phyloP scores from a whole-genome alignment of 2,797 vertebrate genomes.

The Lateolabrax maculatus region DNA sequence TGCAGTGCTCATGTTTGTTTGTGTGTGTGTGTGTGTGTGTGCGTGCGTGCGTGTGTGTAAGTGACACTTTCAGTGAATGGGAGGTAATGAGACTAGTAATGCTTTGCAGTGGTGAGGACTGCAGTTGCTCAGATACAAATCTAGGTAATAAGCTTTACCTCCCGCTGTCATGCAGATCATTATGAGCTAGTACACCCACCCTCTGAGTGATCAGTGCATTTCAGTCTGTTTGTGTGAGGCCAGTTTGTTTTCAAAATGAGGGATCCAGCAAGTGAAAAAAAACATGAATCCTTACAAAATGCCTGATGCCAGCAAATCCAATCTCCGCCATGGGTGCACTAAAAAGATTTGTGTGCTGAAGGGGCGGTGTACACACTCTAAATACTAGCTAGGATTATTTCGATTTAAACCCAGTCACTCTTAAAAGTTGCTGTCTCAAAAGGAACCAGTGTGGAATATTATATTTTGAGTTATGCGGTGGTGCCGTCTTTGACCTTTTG shows the following conservation, averaged over 20 bases:
- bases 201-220: conserved; percentile 21
- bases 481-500: conserved; percentile 19
- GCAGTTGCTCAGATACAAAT: conserved; percentile 42
- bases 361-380: background rate
- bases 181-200: conserved; percentile 26
- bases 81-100: conserved; percentile 56
- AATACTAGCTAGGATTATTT: background rate
- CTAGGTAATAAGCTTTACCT: conserved; percentile 52
- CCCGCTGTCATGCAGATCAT: conserved; percentile 48
- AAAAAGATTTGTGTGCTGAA: background rate
- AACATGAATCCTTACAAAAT: background rate
- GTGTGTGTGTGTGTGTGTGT: too few relatives aligned
- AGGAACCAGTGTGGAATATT: background rate
- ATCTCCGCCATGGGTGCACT: background rate
- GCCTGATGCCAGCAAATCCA: background rate
- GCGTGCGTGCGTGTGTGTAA: background rate
- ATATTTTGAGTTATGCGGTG: background rate
- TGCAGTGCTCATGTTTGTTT: background rate
- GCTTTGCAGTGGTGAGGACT: conserved; percentile 22
- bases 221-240: conserved; percentile 1
- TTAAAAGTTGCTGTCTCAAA: background rate
- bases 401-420: background rate
- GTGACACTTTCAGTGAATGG: conserved; percentile 38
- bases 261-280: conserved; percentile 8
- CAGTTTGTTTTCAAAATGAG: conserved; percentile 33